Conservation (phyloP, 2,888 invertebrate species). For the Rhingia campestris region DNA sequence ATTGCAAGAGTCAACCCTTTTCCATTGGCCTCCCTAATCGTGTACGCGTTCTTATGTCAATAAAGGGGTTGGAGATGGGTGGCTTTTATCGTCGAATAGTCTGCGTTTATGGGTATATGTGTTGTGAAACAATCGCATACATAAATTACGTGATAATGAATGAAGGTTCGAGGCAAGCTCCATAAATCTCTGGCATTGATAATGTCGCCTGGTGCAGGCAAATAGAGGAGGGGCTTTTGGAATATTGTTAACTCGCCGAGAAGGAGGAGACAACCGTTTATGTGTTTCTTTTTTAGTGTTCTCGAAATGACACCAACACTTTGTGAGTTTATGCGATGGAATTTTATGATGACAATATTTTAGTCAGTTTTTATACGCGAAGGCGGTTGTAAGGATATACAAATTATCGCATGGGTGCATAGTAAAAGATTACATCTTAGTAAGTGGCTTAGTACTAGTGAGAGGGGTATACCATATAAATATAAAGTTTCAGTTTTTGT, state of each 20-base stretch:
- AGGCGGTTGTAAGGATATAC: constrained; percentile 6
- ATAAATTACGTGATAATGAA: constrained; percentile 74
- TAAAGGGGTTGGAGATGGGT: constrained; percentile 3
- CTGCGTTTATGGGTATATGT: not conserved
- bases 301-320: constrained; percentile 66
- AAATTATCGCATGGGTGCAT: constrained; percentile 21
- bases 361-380: constrained; percentile 56
- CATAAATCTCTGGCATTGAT: constrained; percentile 70
- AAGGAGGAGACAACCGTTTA: constrained; percentile 58
- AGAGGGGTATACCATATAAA: too few species aligned
- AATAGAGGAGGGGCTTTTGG: not conserved
- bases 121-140: constrained; percentile 70
- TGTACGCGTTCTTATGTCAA: constrained; percentile 45
- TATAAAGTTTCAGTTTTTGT: too few species aligned
- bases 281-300: constrained; percentile 64
- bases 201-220: constrained; percentile 49
- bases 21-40: constrained; percentile 29
- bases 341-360: constrained; percentile 65
- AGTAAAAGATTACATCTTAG: not conserved
- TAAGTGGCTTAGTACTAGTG: too few species aligned
- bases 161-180: constrained; percentile 66
- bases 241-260: constrained; percentile 22
- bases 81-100: not conserved
- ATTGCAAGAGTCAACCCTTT: constrained; percentile 3
- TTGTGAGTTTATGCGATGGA: constrained; percentile 56